phyloP scores from a whole-genome alignment of 2,113 vertebrate species.

The Gnathonemus echidnorhynchus region DNA sequence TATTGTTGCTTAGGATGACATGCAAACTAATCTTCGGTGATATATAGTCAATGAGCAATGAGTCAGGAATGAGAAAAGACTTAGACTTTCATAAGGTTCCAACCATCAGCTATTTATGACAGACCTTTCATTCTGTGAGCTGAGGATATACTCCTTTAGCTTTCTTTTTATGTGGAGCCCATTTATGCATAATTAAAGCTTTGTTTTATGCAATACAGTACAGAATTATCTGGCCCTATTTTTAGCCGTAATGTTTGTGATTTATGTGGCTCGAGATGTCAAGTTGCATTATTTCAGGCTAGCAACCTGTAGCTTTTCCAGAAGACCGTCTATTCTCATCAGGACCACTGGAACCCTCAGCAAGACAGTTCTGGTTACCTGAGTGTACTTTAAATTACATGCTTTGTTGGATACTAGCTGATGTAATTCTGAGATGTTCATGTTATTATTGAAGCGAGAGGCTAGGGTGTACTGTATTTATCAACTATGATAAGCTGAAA shows the following conservation, averaged over 20 bases:
- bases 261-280: not conserved
- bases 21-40: not conserved
- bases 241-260: not conserved
- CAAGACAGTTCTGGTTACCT: not conserved
- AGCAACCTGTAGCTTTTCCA: slow-evolving; percentile 1
- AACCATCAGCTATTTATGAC: not conserved
- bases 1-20: not conserved
- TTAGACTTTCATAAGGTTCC: not conserved
- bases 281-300: not conserved
- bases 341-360: not conserved
- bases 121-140: not conserved
- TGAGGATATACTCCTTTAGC: not conserved
- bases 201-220: not conserved
- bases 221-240: not conserved
- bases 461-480: not conserved
- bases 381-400: not conserved
- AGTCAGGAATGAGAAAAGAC: not conserved
- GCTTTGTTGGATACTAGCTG: not conserved
- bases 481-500: not conserved
- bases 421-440: not conserved
- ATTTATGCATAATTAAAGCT: slow-evolving; percentile 11
- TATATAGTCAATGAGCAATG: not conserved
- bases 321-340: not conserved
- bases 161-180: not conserved
- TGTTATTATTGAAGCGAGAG: not conserved